Evolutionary conservation across 2,888 invertebrate species (phyloP).

Genomic region (Aspidiotus destructor): DNA sequence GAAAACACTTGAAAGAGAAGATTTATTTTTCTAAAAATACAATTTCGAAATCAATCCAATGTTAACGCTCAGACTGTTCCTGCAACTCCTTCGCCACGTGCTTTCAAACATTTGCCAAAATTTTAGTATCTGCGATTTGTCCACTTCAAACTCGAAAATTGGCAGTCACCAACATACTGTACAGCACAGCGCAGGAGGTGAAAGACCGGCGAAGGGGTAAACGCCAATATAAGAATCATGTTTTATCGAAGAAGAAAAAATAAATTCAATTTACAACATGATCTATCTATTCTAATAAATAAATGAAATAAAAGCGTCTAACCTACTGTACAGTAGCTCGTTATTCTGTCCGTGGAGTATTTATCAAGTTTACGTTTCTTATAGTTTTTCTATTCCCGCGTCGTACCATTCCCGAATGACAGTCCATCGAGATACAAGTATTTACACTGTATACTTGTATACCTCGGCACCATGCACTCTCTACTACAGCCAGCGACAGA

Average conservation of each 20-base stretch:
- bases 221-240: constrained; percentile 4
- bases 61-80: no score
- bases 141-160: no score
- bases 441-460: no score
- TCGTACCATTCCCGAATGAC: constrained; percentile 15
- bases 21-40: no score
- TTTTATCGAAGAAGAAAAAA: constrained; percentile 4
- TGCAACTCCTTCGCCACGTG: no score
- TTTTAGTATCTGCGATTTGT: no score
- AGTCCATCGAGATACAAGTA: constrained; percentile 26
- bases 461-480: background rate
- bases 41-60: no score
- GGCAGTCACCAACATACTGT: no score
- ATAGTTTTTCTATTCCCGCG: background rate
- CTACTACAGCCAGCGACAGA: constrained; percentile 14
- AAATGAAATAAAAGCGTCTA: constrained; percentile 15
- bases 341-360: constrained; percentile 5
- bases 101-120: no score
- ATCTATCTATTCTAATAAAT: constrained; percentile 29
- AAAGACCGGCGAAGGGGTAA: background rate
- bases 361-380: constrained; percentile 6
- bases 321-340: background rate
- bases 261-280: constrained; percentile 17
- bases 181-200: no score
- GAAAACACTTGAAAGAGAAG: no score